Percentiles rank a stretch among this genome's conserved stretches.
Evolutionary conservation across 2,797 vertebrate genomes (phyloP).

Genomic region (Leucoraja ocellata): DNA sequence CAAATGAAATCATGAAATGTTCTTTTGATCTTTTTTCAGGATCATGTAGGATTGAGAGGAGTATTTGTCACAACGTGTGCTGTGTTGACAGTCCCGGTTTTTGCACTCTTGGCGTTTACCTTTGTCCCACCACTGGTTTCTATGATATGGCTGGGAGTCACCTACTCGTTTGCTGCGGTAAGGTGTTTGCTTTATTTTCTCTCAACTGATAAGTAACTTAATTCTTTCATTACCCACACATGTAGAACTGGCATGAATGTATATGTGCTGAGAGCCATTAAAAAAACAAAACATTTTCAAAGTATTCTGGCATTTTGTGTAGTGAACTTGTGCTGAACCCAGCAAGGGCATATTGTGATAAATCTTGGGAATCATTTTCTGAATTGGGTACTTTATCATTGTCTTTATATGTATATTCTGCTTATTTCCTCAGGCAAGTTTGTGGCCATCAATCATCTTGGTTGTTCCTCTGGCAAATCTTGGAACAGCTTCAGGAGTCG

Average conservation of each 20-base stretch:
- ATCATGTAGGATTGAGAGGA: conserved; percentile 63
- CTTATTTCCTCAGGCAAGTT: conserved; percentile 58
- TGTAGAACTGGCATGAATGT: not conserved
- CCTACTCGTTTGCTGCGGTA: conserved; percentile 72
- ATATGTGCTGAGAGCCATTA: not conserved
- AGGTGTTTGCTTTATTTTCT: conserved; percentile 44
- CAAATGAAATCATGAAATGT: not conserved
- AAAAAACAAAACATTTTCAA: not conserved
- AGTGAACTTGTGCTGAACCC: no score
- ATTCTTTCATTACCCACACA: not conserved
- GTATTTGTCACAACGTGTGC: conserved; percentile 62
- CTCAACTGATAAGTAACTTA: not conserved
- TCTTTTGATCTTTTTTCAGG: conserved; percentile 49
- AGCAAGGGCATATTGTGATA: not conserved
- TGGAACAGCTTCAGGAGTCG: conserved; percentile 71
- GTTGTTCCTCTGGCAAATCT: conserved; percentile 70
- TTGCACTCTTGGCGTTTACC: conserved; percentile 67
- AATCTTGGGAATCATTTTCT: not conserved
- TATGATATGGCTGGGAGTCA: conserved; percentile 69
- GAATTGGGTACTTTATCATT: not conserved
- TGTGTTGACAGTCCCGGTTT: conserved; percentile 64
- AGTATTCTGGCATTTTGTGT: not conserved
- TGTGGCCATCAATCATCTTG: conserved; percentile 75
- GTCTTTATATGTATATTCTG: not conserved
- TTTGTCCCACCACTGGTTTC: conserved; percentile 66